Evolutionary conservation across 2,888 invertebrate species (phyloP).

Genomic region (Diogma glabrata): DNA sequence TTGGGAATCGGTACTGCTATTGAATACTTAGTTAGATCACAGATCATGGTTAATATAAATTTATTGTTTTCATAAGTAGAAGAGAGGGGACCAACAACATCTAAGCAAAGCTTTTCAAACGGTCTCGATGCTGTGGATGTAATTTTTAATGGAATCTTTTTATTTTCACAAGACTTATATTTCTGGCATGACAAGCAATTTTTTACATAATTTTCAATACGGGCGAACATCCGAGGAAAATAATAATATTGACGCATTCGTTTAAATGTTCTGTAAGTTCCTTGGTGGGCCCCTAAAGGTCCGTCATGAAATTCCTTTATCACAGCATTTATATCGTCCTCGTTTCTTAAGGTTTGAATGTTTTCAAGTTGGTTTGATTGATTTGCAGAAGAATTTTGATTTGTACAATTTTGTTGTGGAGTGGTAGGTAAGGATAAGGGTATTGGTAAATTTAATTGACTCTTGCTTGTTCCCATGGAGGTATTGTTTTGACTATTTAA

Average conservation of each 20-base stretch:
- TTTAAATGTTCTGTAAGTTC: not conserved
- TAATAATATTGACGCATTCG: not conserved
- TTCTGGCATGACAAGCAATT: not conserved
- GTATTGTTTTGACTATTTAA: too few relatives aligned
- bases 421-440: too few relatives aligned
- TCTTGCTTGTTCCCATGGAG: too few relatives aligned
- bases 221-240: not conserved
- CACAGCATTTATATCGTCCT: not conserved
- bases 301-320: not conserved
- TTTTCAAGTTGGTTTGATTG: too few relatives aligned
- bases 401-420: too few relatives aligned
- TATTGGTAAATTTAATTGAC: too few relatives aligned
- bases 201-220: not conserved
- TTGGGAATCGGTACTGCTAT: conserved; percentile 6
- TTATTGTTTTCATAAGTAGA: conserved; percentile 6
- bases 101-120: not conserved
- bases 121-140: not conserved
- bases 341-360: not conserved
- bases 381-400: too few relatives aligned
- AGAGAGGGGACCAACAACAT: conserved; percentile 5
- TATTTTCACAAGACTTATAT: not conserved
- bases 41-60: conserved; percentile 13
- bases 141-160: not conserved
- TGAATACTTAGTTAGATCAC: conserved; percentile 14
- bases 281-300: not conserved